Evolutionary conservation across 2,113 vertebrate species (phyloP).

Genomic region (Bufo bufo): DNA sequence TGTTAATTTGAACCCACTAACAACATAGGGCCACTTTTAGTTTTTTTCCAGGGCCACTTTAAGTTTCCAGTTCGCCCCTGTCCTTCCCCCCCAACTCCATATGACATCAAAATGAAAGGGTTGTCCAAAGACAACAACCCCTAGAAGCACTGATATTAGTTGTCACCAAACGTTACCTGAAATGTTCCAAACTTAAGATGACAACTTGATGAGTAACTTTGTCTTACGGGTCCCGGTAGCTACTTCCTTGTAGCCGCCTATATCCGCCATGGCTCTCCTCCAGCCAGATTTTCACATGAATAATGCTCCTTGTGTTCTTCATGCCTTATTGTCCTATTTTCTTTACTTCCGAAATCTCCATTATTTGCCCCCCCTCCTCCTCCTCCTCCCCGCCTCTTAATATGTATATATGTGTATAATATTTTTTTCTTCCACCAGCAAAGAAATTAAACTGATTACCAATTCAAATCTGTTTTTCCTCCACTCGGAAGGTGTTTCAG

Average conservation of each 20-base stretch:
- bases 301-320: not conserved
- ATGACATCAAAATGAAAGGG: no score
- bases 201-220: not conserved
- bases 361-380: not conserved
- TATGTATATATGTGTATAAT: conserved; percentile 52
- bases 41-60: no score
- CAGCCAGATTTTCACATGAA: not conserved
- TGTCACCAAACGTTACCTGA: not conserved
- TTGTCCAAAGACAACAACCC: no score
- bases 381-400: not conserved
- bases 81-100: no score
- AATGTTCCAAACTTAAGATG: not conserved
- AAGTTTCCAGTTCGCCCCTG: no score
- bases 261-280: not conserved
- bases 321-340: conserved; percentile 7
- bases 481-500: conserved; percentile 86
- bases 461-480: conserved; percentile 80
- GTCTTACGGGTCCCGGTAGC: not conserved
- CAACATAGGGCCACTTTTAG: no score
- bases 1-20: no score
- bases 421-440: conserved; percentile 66
- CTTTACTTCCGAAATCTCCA: not conserved
- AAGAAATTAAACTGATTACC: conserved; percentile 86
- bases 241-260: not conserved
- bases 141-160: not conserved